Conservation (phyloP, 2,888 invertebrate species). For the Sarcophaga subvicina region DNA sequence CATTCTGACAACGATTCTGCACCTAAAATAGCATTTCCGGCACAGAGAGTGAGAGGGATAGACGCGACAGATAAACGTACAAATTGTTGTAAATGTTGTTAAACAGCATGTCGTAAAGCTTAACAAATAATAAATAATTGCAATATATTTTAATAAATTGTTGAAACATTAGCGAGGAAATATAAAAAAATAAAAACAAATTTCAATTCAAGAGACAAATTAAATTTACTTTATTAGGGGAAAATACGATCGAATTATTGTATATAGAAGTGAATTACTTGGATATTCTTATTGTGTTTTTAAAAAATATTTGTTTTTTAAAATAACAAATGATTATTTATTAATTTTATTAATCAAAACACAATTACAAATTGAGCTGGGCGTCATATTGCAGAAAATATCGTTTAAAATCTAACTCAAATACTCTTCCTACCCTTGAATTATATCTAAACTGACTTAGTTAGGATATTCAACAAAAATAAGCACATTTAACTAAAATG, state of each 20-base stretch:
- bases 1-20: neutral
- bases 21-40: conserved; percentile 49
- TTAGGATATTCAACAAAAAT: too few relatives aligned
- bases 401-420: too few relatives aligned
- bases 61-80: neutral
- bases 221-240: neutral
- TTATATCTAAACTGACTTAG: too few relatives aligned
- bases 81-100: conserved; percentile 12
- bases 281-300: neutral
- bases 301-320: neutral
- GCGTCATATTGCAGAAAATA: too few relatives aligned
- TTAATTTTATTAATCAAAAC: too few relatives aligned
- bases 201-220: neutral
- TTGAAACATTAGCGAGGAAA: neutral
- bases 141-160: neutral
- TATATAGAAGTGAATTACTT: neutral
- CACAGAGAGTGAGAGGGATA: neutral
- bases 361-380: too few relatives aligned
- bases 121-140: neutral
- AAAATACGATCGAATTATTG: neutral
- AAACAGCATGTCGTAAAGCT: neutral
- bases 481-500: too few relatives aligned
- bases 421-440: too few relatives aligned
- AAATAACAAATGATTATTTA: too few relatives aligned
- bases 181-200: neutral